phyloP scores from a whole-genome alignment of 1,140 invertebrate genomes.

The Patella vulgata region DNA sequence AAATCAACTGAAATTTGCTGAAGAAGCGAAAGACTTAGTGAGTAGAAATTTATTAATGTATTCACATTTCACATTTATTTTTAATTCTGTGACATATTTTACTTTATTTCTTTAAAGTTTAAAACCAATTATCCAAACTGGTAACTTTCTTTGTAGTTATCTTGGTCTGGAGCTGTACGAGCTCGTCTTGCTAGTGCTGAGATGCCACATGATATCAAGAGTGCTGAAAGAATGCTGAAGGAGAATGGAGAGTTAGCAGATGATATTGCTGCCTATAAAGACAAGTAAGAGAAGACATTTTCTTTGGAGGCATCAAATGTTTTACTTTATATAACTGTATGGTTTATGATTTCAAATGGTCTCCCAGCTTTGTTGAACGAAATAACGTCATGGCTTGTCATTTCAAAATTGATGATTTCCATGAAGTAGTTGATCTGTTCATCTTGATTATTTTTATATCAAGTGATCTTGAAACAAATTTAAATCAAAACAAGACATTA shows the following conservation, averaged over 20 bases:
- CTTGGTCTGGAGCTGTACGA: conserved; percentile 83
- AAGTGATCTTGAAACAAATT: too few species aligned
- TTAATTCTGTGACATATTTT: background rate
- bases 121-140: background rate
- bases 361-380: conserved; percentile 61
- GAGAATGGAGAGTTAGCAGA: conserved; percentile 90
- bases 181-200: conserved; percentile 78
- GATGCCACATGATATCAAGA: conserved; percentile 62
- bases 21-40: conserved; percentile 80
- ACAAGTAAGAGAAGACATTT: conserved; percentile 90
- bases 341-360: too few species aligned
- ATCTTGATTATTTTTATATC: background rate
- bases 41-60: conserved; percentile 30
- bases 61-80: background rate
- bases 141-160: conserved; percentile 66
- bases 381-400: background rate
- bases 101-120: background rate
- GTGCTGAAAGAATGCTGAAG: conserved; percentile 88
- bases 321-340: too few species aligned
- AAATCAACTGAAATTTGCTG: conserved; percentile 93
- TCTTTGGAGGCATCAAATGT: conserved; percentile 83
- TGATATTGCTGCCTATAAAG: conserved; percentile 90
- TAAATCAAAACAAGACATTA: too few species aligned
- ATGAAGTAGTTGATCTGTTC: background rate
- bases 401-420: background rate